phyloP scores from a whole-genome alignment of 2,113 vertebrate species.

The Sylvilagus bachmani region DNA sequence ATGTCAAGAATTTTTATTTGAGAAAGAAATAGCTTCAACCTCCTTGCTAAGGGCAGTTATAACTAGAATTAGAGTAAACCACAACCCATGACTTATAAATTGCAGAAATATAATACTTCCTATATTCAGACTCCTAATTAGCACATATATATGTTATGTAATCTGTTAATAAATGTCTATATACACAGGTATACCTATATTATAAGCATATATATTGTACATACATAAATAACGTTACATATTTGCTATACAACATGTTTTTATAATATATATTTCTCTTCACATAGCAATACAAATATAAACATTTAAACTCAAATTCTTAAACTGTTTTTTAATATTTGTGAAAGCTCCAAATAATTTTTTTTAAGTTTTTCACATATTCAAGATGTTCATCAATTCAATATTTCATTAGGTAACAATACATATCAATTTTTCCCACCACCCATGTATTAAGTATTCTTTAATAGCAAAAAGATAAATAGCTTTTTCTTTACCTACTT shows the following conservation, averaged over 20 bases:
- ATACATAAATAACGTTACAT: background rate
- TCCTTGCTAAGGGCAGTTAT: constrained; percentile 35
- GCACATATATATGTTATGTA: no score
- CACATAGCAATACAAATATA: background rate
- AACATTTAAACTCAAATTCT: constrained; percentile 44
- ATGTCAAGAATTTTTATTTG: constrained; percentile 51
- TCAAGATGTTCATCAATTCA: constrained; percentile 41
- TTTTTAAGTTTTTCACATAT: constrained; percentile 42
- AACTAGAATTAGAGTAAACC: constrained; percentile 51
- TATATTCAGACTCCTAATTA: background rate
- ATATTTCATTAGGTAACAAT: background rate
- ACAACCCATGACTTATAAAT: background rate
- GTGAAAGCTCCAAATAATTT: constrained; percentile 31
- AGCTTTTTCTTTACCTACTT: background rate
- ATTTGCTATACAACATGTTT: background rate
- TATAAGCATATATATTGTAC: background rate
- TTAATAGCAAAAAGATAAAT: constrained; percentile 6
- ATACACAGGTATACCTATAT: background rate
- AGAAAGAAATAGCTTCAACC: constrained; percentile 37
- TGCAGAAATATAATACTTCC: background rate
- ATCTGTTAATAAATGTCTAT: background rate
- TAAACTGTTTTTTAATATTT: constrained; percentile 65
- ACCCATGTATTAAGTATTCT: constrained; percentile 48
- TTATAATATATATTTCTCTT: background rate
- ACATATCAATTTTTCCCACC: background rate